Evolutionary conservation across 1,140 invertebrate species (phyloP), one percentile per base, ranked within the genome.

Genomic region (Geopemphigus sp.): DNA sequence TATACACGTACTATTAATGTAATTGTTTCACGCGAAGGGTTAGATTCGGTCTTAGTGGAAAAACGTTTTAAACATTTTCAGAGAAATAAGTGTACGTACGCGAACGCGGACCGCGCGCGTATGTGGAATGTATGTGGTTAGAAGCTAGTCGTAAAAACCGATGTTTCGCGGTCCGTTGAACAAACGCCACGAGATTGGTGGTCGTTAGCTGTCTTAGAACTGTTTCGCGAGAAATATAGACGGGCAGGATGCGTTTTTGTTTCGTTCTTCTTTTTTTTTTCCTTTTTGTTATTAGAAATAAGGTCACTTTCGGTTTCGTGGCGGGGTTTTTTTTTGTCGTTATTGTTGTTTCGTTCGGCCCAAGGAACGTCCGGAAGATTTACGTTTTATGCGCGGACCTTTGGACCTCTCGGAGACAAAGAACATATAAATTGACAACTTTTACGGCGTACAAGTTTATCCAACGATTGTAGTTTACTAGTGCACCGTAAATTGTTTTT

Each of bases 141-240:
- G 32, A 45, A n/a, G 39, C 22, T 59, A 45, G 54, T 59, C 74
- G 29, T 59, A 57, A 68, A 39, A 56, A 32, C 66, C 80, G 26
- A 68, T 56, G 63, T 80, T 63, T 50, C 12, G 63, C 47, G 63
- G 47, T 64, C 47, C 50, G 47, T 29, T 57, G 53, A 54, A 39
- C 80, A 64, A 56, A 68, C 54, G n/a, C 66, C 22, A 5, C 54
- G 47, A 61, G 24, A 54, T 68, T 53, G 50, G 61, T 57, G 63
- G 53, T 70, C 80, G 63, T 70, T 80, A 64, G 53, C 80, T 70
- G 63, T 80, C 59, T 80, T 80, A 68, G 50, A 59, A 80, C 57
- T 5, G 57, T 80, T 80, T 10, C 26, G n/a, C 24, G 53, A 57
- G 26, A 80, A 45, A 63, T 57, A 80, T 50, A 63, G 59, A 64